A percentile compares a stretch with the other conserved stretches of the same genome.
Evolutionary conservation across 2,888 invertebrate species (phyloP).

Genomic region (Amorpha juglandis): DNA sequence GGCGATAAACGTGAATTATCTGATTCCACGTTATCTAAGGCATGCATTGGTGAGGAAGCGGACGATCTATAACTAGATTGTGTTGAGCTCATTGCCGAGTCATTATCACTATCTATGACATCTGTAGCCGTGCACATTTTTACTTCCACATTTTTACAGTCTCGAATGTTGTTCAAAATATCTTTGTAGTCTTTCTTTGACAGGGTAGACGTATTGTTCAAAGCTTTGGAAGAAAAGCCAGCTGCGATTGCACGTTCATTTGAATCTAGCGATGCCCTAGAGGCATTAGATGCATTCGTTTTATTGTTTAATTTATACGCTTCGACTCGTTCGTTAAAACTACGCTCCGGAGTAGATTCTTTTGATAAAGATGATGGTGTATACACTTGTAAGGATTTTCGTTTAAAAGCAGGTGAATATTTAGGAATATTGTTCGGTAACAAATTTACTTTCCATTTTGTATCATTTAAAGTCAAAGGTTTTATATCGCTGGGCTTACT

Average conservation of each 20-base stretch:
- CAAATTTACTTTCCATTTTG: conserved; percentile 74
- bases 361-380: conserved; percentile 73
- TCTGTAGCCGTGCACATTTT: conserved; percentile 77
- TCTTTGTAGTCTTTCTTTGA: conserved; percentile 64
- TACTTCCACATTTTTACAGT: conserved; percentile 75
- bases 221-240: conserved; percentile 48
- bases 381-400: conserved; percentile 89
- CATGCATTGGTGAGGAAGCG: conserved; percentile 90
- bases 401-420: conserved; percentile 92
- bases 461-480: conserved; percentile 63
- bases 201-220: conserved; percentile 45
- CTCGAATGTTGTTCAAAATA: conserved; percentile 58
- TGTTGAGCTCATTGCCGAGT: conserved; percentile 94
- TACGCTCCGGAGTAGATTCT: conserved; percentile 78
- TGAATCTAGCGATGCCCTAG: conserved; percentile 57
- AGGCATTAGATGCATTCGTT: conserved; percentile 51
- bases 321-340: conserved; percentile 63
- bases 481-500: conserved; percentile 60
- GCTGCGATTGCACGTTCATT: conserved; percentile 53
- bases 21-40: conserved; percentile 84
- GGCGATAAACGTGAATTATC: conserved; percentile 82
- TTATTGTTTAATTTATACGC: conserved; percentile 56
- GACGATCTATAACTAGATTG: conserved; percentile 91
- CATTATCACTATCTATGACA: conserved; percentile 91
- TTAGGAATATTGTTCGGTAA: conserved; percentile 86